phyloP scores from a whole-genome alignment of 1,140 invertebrate genomes.

The Cotesia typhae region DNA sequence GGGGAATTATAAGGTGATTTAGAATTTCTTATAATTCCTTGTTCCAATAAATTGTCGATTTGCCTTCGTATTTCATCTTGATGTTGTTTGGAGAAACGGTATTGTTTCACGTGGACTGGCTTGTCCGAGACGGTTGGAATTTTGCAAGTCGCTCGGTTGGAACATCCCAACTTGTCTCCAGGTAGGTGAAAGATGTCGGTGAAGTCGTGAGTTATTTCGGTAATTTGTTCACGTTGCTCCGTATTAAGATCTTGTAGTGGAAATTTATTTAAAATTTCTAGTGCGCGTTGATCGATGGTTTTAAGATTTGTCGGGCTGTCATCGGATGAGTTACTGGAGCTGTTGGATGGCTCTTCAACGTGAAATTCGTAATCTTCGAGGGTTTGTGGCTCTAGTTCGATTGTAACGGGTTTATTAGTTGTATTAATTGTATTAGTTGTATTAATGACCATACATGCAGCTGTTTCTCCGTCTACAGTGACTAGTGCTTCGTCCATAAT shows the following conservation, averaged over 20 bases:
- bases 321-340: not conserved
- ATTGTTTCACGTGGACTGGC: too few relatives aligned
- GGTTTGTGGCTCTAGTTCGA: not conserved
- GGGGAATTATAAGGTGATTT: slow-evolving; percentile 15
- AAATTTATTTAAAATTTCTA: not conserved
- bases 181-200: slow-evolving; percentile 21
- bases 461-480: not conserved
- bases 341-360: not conserved
- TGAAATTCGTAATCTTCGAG: not conserved
- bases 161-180: not conserved
- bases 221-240: not conserved
- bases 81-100: too few relatives aligned
- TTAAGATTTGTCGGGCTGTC: not conserved
- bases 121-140: too few relatives aligned
- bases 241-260: not conserved
- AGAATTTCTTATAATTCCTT: slow-evolving; percentile 8
- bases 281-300: not conserved
- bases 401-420: not conserved
- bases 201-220: not conserved
- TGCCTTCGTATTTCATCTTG: not conserved
- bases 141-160: not conserved
- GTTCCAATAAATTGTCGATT: slow-evolving; percentile 9
- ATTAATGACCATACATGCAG: not conserved
- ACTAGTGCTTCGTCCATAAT: slow-evolving; percentile 4
- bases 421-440: slow-evolving; percentile 5